Evolutionary conservation across 2,113 vertebrate genomes (phyloP), one percentile per base, ranked within the genome.

Genomic region (Laticauda laticaudata): DNA sequence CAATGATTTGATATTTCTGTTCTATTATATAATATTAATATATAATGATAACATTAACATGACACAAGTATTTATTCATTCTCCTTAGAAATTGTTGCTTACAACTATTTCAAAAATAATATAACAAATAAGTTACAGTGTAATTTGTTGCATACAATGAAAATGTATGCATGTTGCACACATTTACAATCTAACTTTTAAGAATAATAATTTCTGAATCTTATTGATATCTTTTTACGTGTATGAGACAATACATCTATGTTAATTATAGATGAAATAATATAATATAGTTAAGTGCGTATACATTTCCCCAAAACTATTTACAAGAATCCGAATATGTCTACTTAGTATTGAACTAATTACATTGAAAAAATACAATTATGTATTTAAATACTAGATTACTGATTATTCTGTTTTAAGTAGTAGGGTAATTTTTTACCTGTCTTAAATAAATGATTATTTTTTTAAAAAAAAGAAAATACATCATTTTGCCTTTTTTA

Each of bases 31-130:
- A 69, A 69, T 69, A 29, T 69, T 69, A 69, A 69, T 69, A 69
- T 69, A n/a, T n/a, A 69, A n/a, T n/a, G 61, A 97, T 96, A 93
- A 94, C 88, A 95, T 94, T 97, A 97, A 96, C 94, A 34, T 95
- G 89, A 95, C 51, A 87, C 55, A 92, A 39, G 15, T 23, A 90
- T 94, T 87, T 96, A 93, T 24, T 94, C 56, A 75, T 51, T 93
- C 51, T 86, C 59, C 26, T 53, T 56, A 55, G 85, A 43, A 92
- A 96, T 93, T 96, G 96, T 90, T 86, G 26, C 48, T 93, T 86
- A 55, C 64, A 86, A 93, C 51, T 48, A 26, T 10, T 59, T 39
- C 54, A 86, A 18, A 20, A 53, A 57, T 51, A 89, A 89, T 59
- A 26, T 51, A 93, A 53, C 88, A 93, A 81, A 92, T 89, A 34